Evolutionary conservation across 2,888 invertebrate species (phyloP), one percentile per base, ranked within the genome.

Genomic region (Ichneumoninae sp.): DNA sequence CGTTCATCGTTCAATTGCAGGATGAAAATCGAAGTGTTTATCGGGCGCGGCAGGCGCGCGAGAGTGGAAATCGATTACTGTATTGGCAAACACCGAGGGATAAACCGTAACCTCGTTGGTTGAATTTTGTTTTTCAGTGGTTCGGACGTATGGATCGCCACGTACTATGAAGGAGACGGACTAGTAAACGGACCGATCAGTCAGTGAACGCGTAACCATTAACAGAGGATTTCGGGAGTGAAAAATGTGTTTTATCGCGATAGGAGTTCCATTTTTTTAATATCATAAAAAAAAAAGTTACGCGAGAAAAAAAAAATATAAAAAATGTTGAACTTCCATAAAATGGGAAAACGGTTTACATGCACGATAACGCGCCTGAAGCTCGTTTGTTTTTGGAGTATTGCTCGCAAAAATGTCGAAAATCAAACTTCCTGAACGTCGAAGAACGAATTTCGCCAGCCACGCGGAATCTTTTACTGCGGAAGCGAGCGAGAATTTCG

Each of bases 81-180:
- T 62, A 60, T 69, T 60, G 30, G 36, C 4, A 77, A 69, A 77
- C 26, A 70, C 60, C 60, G 22, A 60, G n/a, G 60, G 36, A 60
- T 69, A 70, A 78, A 44, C 16, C 44, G 69, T 70, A 60, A 70
- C 40, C 36, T 40, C n/a, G 50, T 60, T 26, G 60, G 44, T 68
- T 22, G 19, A 6, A 62, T 54, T 50, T 65, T 68, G 10, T 44
- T 44, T 68, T 44, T 40, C 40, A 57, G 26, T 72, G 26, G 16
- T 26, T 1, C 7, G 30, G 10, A 50, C 33, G 13, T 33, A 60
- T n/a, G 10, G 6, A 47, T 19, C 16, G 33, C n/a, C 33, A 7
- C n/a, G 16, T 16, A n/a, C 33, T n/a, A 62, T 30, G n/a, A 62
- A 30, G 30, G 33, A 62, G 16, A 16, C 13, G 6, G 62, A 5